Percentiles rank a stretch among this genome's conserved stretches.
These are phyloP conservation scores for Zonitis immaculata DNA, from an alignment of 2,888 invertebrate genomes.

Conservation along the genomic window DNA sequence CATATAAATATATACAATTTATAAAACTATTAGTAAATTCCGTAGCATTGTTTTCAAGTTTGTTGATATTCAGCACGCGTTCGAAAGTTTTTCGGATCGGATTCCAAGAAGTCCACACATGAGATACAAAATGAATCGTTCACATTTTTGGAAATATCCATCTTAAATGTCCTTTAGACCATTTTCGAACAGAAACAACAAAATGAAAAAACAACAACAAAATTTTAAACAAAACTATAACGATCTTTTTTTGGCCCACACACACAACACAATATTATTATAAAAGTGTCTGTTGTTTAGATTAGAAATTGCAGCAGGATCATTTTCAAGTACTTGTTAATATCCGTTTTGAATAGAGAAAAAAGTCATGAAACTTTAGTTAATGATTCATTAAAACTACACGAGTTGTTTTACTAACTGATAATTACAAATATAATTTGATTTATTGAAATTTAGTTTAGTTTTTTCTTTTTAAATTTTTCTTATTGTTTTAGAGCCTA, in stretches of 20 bases:
- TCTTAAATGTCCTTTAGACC: not conserved
- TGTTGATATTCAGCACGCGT: conserved; percentile 49
- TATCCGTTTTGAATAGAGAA: not conserved
- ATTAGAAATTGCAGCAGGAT: not conserved
- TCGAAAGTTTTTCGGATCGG: conserved; percentile 22
- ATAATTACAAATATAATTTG: not conserved
- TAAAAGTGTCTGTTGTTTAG: not conserved
- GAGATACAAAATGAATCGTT: conserved; percentile 5
- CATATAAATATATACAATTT: conserved; percentile 40
- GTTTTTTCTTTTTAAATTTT: not conserved
- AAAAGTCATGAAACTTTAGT: not conserved
- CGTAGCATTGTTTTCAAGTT: conserved; percentile 47
- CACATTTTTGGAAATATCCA: conserved; percentile 5
- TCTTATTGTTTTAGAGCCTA: conserved; percentile 34
- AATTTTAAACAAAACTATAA: too few species aligned
- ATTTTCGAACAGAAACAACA: too few species aligned
- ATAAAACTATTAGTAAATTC: conserved; percentile 49
- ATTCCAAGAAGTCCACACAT: conserved; percentile 22
- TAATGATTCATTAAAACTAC: not conserved
- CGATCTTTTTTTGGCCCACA: not conserved
- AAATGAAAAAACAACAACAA: too few species aligned
- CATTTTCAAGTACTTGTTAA: not conserved
- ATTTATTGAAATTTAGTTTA: not conserved
- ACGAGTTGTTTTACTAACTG: not conserved
- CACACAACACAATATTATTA: not conserved